phyloP scores from a whole-genome alignment of 2,797 vertebrate genomes.

The Rhinatrema bivittatum region DNA sequence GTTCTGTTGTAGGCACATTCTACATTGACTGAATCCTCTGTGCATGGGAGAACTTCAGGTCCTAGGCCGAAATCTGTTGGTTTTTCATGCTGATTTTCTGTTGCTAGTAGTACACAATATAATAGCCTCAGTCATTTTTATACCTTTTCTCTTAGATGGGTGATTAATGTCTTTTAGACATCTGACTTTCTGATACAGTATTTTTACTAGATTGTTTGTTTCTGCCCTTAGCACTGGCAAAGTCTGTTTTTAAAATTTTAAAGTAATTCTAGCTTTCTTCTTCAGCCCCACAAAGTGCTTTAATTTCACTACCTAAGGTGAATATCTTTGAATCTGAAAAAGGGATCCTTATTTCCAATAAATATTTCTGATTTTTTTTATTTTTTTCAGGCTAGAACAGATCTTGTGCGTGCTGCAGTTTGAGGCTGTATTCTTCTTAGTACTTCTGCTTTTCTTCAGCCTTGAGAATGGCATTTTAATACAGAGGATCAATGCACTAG shows the following conservation, averaged over 20 bases:
- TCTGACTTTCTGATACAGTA: no score
- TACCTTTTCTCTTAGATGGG: no score
- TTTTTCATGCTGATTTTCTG: no score
- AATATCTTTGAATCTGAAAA: background rate
- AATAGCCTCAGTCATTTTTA: no score
- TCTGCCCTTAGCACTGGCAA: background rate
- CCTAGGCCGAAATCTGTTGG: no score
- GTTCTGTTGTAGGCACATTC: no score
- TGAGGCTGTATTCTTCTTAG: background rate
- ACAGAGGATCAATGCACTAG: background rate
- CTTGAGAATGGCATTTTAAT: background rate
- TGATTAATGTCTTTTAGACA: no score
- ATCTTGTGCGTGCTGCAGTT: background rate
- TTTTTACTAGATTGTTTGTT: background rate
- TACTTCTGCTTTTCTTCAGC: background rate
- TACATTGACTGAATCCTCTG: no score
- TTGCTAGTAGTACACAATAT: no score
- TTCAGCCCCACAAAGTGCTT: background rate
- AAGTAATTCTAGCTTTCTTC: background rate
- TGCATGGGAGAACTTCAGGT: no score
- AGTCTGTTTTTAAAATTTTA: background rate
- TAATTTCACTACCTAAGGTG: background rate
- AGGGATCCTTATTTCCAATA: background rate
- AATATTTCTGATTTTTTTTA: background rate
- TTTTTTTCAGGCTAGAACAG: background rate